These are phyloP conservation scores for Odocoileus virginianus DNA, from an alignment of 2,113 vertebrate genomes.

Conservation along the genomic window DNA sequence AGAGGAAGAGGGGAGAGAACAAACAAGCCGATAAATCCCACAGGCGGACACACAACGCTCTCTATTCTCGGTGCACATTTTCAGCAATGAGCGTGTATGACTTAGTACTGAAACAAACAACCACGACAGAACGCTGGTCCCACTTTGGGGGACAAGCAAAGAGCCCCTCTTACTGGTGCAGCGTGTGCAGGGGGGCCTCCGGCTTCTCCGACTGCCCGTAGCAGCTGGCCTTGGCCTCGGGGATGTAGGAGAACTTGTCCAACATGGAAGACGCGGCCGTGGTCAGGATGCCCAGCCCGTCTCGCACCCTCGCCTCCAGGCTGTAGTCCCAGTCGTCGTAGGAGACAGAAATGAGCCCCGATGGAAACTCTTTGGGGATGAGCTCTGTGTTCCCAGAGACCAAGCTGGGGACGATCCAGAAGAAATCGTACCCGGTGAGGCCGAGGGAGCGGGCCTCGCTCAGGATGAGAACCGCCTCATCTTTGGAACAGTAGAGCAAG, in stretches of 20 bases:
- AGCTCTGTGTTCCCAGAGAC: conserved; percentile 93
- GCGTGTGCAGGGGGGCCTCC: conserved; percentile 87
- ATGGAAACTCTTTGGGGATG: conserved; percentile 92
- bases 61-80: neutral
- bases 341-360: conserved; percentile 94
- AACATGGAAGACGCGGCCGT: conserved; percentile 94
- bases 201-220: conserved; percentile 91
- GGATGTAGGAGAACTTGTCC: conserved; percentile 93
- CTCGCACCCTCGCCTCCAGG: conserved; percentile 90
- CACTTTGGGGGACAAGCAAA: neutral
- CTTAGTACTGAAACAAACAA: neutral
- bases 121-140: neutral
- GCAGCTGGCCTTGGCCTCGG: conserved; percentile 93
- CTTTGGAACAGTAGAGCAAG: conserved; percentile 96
- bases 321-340: conserved; percentile 99
- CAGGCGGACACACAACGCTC: neutral
- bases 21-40: neutral
- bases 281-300: conserved; percentile 94
- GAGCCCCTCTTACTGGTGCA: conserved; percentile 91
- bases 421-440: conserved; percentile 95
- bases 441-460: conserved; percentile 96
- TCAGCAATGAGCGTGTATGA: neutral
- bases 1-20: neutral
- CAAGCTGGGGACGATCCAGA: conserved; percentile 97
- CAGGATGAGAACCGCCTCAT: conserved; percentile 93